Percentiles rank a stretch among this genome's conserved stretches.
phyloP scores from a whole-genome alignment of 2,113 vertebrate genomes.

The Phalacrocorax brasilianus region DNA sequence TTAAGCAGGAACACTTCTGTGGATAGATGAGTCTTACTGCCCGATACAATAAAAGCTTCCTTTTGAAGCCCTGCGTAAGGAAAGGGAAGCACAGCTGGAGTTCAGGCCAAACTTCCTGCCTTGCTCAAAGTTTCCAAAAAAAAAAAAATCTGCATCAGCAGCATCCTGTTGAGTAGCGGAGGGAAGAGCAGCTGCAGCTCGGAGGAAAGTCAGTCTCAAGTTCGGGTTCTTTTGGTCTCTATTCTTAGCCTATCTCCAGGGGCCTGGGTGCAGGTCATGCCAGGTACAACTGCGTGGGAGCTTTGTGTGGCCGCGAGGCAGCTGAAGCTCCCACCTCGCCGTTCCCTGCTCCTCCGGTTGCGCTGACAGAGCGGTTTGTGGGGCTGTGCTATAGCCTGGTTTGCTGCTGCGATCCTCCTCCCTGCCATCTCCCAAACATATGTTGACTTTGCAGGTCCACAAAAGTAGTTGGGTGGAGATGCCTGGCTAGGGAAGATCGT shows the following conservation, averaged over 20 bases:
- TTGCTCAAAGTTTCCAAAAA: slow-evolving; percentile 43
- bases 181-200: slow-evolving; percentile 38
- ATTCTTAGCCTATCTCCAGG: background rate
- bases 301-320: background rate
- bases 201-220: background rate
- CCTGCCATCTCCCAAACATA: background rate
- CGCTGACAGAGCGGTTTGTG: background rate
- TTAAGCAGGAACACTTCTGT: background rate
- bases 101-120: slow-evolving; percentile 62
- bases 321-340: background rate
- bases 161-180: slow-evolving; percentile 41
- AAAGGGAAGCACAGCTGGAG: slow-evolving; percentile 66
- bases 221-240: background rate
- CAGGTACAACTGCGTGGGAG: background rate
- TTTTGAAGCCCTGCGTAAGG: slow-evolving; percentile 40
- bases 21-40: background rate
- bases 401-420: background rate
- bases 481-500: background rate
- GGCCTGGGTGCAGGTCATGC: background rate
- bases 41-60: slow-evolving; percentile 57
- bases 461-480: background rate
- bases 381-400: background rate
- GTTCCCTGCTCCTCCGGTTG: background rate
- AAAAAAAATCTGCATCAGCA: background rate
- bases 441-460: background rate